These are phyloP conservation scores for Alauda arvensis DNA, from an alignment of 2,797 vertebrate species.

Conservation along the genomic window DNA sequence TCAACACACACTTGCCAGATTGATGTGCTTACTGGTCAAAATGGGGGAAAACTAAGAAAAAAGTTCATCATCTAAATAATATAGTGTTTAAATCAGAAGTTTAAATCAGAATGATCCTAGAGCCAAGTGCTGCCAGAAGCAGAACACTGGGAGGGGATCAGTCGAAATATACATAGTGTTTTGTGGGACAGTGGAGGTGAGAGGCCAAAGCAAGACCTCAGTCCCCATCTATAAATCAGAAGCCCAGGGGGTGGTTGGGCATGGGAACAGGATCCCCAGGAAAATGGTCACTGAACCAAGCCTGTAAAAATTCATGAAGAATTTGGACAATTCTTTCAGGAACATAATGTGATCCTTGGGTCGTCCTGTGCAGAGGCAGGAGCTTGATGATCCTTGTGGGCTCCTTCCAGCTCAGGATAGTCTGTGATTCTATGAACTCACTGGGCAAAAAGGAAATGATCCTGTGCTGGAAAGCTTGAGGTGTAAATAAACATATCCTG, in stretches of 20 bases:
- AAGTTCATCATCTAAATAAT: not conserved
- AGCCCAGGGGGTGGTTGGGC: rapidly evolving
- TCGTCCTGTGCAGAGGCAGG: not conserved
- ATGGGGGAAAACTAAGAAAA: not conserved
- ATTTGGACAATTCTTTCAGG: not conserved
- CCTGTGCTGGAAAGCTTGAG: not conserved
- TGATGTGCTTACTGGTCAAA: not conserved
- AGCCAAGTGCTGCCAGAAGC: not conserved
- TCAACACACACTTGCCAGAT: not conserved
- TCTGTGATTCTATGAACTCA: not conserved
- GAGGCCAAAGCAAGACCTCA: not conserved
- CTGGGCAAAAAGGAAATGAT: not conserved
- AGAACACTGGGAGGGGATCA: not conserved
- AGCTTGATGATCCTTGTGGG: not conserved
- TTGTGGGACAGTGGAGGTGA: not conserved
- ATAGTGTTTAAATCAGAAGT: not conserved
- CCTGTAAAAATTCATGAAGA: not conserved
- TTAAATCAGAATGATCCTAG: not conserved
- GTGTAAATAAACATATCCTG: not conserved
- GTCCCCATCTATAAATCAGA: not conserved
- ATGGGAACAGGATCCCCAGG: not conserved
- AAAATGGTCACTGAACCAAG: not conserved
- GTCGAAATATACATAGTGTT: not conserved
- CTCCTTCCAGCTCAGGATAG: not conserved
- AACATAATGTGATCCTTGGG: not conserved